These are phyloP conservation scores for Varanus salvator DNA, from an alignment of 2,113 vertebrate species.

Conservation along the genomic window DNA sequence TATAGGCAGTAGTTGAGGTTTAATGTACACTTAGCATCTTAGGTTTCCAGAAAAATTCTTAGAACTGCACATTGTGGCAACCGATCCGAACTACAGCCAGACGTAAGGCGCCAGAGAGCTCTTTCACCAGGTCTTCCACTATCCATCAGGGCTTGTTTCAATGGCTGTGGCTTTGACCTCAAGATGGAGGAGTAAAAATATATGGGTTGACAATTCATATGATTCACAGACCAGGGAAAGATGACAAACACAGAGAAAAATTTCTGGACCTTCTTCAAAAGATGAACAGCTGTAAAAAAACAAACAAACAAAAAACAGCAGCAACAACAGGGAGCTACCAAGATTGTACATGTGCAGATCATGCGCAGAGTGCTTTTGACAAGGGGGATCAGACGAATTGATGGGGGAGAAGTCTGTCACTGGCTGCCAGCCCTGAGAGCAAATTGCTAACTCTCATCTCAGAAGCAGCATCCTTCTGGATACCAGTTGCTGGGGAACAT, in stretches of 20 bases:
- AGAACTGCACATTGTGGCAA: neutral
- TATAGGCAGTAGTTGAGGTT: neutral
- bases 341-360: neutral
- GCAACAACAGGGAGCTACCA: neutral
- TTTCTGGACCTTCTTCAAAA: neutral
- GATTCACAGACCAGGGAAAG: neutral
- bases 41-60: neutral
- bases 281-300: neutral
- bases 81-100: neutral
- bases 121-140: neutral
- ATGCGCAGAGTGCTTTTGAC: neutral
- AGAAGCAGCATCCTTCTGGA: too few species aligned
- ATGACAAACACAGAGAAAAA: neutral
- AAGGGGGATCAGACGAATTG: too few species aligned
- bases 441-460: too few species aligned
- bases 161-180: constrained; percentile 5
- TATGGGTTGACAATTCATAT: neutral
- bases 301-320: too few species aligned
- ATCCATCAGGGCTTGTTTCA: neutral
- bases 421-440: too few species aligned
- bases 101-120: neutral
- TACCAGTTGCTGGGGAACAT: too few species aligned
- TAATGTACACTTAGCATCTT: constrained; percentile 1
- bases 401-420: too few species aligned
- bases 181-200: neutral